Evolutionary conservation across 1,140 invertebrate genomes (phyloP), one percentile per base, ranked within the genome.

Genomic region (Drosophila dunni): DNA sequence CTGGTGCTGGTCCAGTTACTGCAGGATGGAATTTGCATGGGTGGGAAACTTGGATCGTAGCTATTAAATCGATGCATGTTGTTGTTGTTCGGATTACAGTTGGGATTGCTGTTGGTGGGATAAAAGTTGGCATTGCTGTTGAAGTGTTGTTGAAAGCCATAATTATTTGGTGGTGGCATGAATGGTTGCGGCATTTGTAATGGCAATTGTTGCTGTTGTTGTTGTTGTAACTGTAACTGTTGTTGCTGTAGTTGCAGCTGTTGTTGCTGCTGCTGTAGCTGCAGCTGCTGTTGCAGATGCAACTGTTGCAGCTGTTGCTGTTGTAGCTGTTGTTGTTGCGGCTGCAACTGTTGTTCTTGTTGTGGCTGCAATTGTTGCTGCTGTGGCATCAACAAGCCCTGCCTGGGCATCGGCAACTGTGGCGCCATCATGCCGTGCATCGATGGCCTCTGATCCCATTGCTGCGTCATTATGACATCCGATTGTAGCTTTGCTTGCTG

Each of bases 311-410:
- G 38, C 10, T 40, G 34, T 0, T 24, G 73, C 24, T 36, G 45
- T 9, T 45, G 36, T 1, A 24, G 5, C 6, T 36, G 53, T 4
- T 42, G 36, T 2, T 58, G 45, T 13, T 60, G 56, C 4, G 54
- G 51, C 1, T n/a, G 10, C 13, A 58, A 46, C 3, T 46, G 53
- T 5, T 29, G 51, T n/a, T 6, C 34, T 0, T 8, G 20, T n/a
- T 45, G 20, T 10, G 40, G 57, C 9, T 36, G 48, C 0, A 45
- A 61, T 7, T 20, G 48, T 8, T 50, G 70, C 4, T 20, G 20
- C 6, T 20, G 38, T 8, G 40, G 33, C n/a, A 38, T 78, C 82
- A 24, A 78, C 75, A 29, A 76, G 83, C 82, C 82, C 82, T 4
- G 40, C 40, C n/a, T 42, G 13, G 71, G 75, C 6, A 82, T 48